Conservation (phyloP, 2,797 vertebrate species). For the Coendou prehensilis region DNA sequence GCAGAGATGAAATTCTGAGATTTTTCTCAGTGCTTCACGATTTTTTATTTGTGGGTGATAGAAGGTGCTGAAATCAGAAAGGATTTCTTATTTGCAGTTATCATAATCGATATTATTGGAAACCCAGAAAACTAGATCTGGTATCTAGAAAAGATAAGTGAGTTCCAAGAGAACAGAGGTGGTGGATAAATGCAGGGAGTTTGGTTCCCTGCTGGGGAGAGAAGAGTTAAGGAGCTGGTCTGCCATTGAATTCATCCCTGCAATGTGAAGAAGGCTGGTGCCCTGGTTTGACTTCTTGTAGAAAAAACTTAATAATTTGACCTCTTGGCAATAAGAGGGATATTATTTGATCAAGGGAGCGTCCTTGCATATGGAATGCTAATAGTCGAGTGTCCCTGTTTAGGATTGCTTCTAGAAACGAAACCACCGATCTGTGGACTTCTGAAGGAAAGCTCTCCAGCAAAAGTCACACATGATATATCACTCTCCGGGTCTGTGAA, state of each 20-base stretch:
- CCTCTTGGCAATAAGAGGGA: neutral
- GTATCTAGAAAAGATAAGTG: neutral
- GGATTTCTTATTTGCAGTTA: neutral
- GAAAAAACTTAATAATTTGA: neutral
- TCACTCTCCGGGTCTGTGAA: neutral
- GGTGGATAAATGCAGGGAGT: rapidly evolving
- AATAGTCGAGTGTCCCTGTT: neutral
- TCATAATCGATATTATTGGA: neutral
- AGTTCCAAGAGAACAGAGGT: rapidly evolving
- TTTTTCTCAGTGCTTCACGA: neutral
- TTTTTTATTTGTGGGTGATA: neutral
- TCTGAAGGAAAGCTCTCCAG: neutral
- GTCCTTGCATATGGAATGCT: neutral
- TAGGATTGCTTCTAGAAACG: neutral
- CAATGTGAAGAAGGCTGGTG: neutral
- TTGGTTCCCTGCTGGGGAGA: neutral
- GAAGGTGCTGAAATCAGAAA: neutral
- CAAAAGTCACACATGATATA: no score
- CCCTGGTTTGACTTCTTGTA: neutral
- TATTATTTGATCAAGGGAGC: neutral
- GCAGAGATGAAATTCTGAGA: neutral
- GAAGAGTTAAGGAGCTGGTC: neutral
- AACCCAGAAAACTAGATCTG: neutral
- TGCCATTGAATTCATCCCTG: neutral
- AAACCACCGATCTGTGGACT: rapidly evolving